Evolutionary conservation across 2,113 vertebrate species (phyloP), one percentile per base, ranked within the genome.

Genomic region (Macroglossus sobrinus): DNA sequence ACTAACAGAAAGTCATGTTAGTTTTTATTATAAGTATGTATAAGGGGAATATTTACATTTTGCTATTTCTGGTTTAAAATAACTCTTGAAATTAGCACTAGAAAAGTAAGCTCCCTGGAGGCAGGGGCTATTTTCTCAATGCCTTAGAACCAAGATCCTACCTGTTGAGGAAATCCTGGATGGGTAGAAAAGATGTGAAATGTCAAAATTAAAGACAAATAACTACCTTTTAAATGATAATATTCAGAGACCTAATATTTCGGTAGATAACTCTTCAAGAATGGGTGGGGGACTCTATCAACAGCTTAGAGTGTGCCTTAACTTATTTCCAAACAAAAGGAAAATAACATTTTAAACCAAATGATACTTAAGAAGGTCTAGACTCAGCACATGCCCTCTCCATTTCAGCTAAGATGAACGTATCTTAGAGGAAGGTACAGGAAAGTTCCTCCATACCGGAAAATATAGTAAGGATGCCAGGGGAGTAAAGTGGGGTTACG

Each of bases 321-420:
- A 85, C 26, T 33, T 74, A 85, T 59, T 82, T 92, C 16, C 68
- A 79, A 53, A 71, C 18, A 57, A 71, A 93, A 85, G 43, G 8
- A 78, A 96, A 95, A 43, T 5, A 64, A 12, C 50, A 72, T 81
- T 93, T 93, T 72, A 95, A 97, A 72, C 8, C 19, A 78, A 95
- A 64, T 24, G 22, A 15, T 55, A 50, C 88, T 93, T 84, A 11
- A 66, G 74, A 86, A 94, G 63, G 22, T 59, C 28, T 92, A 55
- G 55, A 76, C 33, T 91, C 64, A 7, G 63, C 40, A 55, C 55
- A n/a, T 12, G 43, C 43, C 69, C 86, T 72, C 57, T 72, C 63
- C 61, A 26, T 40, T 74, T 40, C 11, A 64, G 81, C 13, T 61
- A 89, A 92, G 28, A 84, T n/a, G 78, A 95, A 75, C 40, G 50